phyloP scores from a whole-genome alignment of 2,888 invertebrate genomes.

The Anoplius nigerrimus region DNA sequence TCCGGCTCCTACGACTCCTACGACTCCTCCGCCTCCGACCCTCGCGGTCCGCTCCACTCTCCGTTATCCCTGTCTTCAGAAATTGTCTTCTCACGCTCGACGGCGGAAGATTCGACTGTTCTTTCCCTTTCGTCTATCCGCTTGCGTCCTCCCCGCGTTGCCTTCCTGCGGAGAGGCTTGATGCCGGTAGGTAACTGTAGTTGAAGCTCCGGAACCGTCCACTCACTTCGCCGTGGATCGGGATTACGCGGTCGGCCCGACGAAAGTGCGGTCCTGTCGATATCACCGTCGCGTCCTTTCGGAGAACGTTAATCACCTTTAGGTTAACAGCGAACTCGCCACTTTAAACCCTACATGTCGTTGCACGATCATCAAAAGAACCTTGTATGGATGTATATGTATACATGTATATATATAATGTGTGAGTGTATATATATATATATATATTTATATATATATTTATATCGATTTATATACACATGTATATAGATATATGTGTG shows the following conservation, averaged over 20 bases:
- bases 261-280: no score
- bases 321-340: neutral
- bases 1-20: neutral
- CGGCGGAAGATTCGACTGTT: no score
- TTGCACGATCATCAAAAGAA: slow-evolving; percentile 53
- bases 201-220: neutral
- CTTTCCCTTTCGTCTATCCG: no score
- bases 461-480: slow-evolving; percentile 24
- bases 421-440: slow-evolving; percentile 20
- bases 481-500: slow-evolving; percentile 23
- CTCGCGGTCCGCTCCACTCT: neutral
- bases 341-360: slow-evolving; percentile 59
- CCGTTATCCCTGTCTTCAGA: no score
- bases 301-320: slow-evolving; percentile 2
- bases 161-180: no score
- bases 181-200: no score
- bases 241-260: neutral
- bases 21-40: neutral
- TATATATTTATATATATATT: slow-evolving; percentile 34
- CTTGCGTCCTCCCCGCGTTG: no score
- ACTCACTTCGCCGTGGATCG: neutral
- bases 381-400: slow-evolving; percentile 1
- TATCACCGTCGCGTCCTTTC: neutral
- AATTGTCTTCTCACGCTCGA: no score
- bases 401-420: neutral